phyloP scores from a whole-genome alignment of 2,797 vertebrate genomes.

The Coreius guichenoti region DNA sequence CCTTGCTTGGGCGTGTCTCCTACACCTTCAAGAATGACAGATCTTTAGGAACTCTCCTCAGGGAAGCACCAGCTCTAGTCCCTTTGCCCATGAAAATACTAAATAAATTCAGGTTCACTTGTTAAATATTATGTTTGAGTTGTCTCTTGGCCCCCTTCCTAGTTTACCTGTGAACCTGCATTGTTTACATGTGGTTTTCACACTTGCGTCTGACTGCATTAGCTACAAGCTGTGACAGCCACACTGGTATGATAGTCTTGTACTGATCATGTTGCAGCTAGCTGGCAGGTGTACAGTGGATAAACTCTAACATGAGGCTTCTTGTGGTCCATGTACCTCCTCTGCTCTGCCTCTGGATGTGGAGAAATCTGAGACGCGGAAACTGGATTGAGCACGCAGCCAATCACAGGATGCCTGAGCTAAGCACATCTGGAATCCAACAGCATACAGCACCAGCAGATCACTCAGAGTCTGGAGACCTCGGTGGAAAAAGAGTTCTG shows the following conservation, averaged over 20 bases:
- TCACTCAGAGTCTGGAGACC: conserved; percentile 50
- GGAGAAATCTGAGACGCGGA: conserved; percentile 67
- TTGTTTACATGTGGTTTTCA: conserved; percentile 23
- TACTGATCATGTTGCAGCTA: conserved; percentile 59
- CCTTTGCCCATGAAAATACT: not conserved
- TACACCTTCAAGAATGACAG: conserved; percentile 22
- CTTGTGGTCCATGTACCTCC: conserved; percentile 60
- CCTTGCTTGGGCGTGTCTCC: conserved; percentile 55
- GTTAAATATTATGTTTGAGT: not conserved
- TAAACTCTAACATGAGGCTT: conserved; percentile 59
- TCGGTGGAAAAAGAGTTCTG: conserved; percentile 55
- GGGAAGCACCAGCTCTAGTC: conserved; percentile 5
- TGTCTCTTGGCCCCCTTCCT: not conserved
- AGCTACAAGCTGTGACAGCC: conserved; percentile 40
- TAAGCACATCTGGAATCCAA: conserved; percentile 76
- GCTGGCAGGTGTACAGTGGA: conserved; percentile 70
- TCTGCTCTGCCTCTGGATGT: conserved; percentile 59
- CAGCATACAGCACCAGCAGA: conserved; percentile 66
- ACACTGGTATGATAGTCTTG: conserved; percentile 45
- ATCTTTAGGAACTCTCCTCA: conserved; percentile 32
- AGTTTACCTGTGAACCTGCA: not conserved
- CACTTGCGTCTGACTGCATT: conserved; percentile 43
- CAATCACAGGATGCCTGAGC: conserved; percentile 63
- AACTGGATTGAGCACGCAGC: conserved; percentile 54
- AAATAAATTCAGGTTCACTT: not conserved